Evolutionary conservation across 2,797 vertebrate species (phyloP).

Genomic region (Anniella stebbinsi): DNA sequence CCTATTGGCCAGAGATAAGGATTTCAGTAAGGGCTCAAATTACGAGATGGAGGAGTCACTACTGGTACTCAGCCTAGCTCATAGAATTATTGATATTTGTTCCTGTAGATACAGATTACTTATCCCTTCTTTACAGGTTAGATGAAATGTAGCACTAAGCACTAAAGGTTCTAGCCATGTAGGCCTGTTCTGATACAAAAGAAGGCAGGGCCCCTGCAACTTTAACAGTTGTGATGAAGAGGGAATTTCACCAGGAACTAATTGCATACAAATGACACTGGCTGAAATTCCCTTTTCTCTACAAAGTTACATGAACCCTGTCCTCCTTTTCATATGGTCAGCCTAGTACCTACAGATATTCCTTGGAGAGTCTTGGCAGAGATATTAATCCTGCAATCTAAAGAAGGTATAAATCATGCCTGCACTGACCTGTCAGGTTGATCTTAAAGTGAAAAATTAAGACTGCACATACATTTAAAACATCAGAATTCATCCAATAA

Average conservation of each 20-base stretch:
- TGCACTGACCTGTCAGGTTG: not conserved
- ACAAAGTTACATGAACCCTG: no score
- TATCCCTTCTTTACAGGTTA: not conserved
- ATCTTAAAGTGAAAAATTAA: not conserved
- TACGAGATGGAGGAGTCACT: not conserved
- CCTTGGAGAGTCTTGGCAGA: not conserved
- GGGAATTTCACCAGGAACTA: no score
- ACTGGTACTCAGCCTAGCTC: not conserved
- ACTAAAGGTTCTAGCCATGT: not conserved
- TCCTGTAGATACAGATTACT: not conserved
- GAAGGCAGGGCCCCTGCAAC: no score
- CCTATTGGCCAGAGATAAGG: not conserved
- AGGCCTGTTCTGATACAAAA: not conserved
- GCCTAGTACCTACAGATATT: not conserved
- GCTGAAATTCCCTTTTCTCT: no score
- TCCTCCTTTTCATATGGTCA: no score
- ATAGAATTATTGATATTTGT: conserved; percentile 13
- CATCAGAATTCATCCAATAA: not conserved
- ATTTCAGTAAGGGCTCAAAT: not conserved
- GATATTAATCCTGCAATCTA: not conserved
- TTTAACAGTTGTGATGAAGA: no score
- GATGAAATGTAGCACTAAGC: not conserved
- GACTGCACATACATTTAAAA: not conserved
- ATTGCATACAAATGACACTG: no score
- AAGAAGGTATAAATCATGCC: not conserved